These are phyloP conservation scores for Diaphora mendica DNA, from an alignment of 2,888 invertebrate species.

Conservation along the genomic window DNA sequence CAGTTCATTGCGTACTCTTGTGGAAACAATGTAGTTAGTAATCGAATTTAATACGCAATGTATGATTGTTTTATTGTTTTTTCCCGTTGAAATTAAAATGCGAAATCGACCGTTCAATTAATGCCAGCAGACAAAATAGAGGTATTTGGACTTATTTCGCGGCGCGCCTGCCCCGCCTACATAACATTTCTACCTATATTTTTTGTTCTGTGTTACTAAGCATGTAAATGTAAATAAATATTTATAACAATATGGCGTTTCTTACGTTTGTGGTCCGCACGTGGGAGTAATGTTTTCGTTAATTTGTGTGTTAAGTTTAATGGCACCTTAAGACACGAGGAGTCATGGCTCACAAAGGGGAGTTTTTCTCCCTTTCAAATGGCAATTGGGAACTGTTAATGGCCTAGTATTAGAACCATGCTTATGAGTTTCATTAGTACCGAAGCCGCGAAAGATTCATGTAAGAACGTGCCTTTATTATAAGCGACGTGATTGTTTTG, in stretches of 20 bases:
- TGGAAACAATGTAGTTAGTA: too few relatives aligned
- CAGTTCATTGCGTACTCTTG: too few relatives aligned
- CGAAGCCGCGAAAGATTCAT: constrained; percentile 80
- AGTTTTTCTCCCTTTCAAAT: constrained; percentile 72
- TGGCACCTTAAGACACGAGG: constrained; percentile 67
- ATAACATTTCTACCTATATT: too few relatives aligned
- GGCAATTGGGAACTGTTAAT: constrained; percentile 81
- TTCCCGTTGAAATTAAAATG: too few relatives aligned
- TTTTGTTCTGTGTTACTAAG: neutral
- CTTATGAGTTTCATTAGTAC: constrained; percentile 83
- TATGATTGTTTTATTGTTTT: too few relatives aligned
- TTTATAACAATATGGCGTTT: constrained; percentile 43
- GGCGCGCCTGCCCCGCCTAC: too few relatives aligned
- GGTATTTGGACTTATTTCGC: too few relatives aligned
- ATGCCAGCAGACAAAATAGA: too few relatives aligned
- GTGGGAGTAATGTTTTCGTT: constrained; percentile 60
- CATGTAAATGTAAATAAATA: constrained; percentile 32
- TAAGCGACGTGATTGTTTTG: constrained; percentile 79
- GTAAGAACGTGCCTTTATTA: constrained; percentile 82
- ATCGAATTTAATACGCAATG: too few relatives aligned
- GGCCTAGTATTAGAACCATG: constrained; percentile 77
- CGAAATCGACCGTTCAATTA: too few relatives aligned
- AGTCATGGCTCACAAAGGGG: constrained; percentile 60
- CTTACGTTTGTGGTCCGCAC: constrained; percentile 39
- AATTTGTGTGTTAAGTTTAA: constrained; percentile 78